Conservation (phyloP, 2,797 vertebrate species). For the Cynodonichthys magdalenae region DNA sequence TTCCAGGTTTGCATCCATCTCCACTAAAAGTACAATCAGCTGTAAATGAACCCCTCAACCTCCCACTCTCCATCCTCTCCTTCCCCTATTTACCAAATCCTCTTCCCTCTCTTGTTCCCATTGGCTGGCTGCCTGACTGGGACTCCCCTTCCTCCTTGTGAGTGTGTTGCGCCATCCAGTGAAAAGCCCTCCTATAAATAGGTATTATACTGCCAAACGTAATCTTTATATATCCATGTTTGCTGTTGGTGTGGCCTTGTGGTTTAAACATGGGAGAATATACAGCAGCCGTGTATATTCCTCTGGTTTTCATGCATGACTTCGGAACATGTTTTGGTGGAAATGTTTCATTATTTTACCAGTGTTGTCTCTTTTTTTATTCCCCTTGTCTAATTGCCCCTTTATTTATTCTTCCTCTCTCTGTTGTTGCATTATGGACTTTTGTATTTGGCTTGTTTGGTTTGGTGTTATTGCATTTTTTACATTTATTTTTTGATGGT, state of each 20-base stretch:
- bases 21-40: slow-evolving; percentile 4
- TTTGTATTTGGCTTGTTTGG: slow-evolving; percentile 45
- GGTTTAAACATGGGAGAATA: slow-evolving; percentile 43
- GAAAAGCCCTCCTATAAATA: slow-evolving; percentile 81
- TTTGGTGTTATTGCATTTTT: slow-evolving; percentile 43
- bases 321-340: slow-evolving; percentile 43
- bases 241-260: slow-evolving; percentile 46
- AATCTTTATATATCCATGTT: slow-evolving; percentile 23
- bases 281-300: slow-evolving; percentile 52
- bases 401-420: neutral
- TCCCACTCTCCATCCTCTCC: slow-evolving; percentile 8
- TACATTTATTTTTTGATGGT: neutral
- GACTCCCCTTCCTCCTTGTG: slow-evolving; percentile 60
- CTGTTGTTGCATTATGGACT: slow-evolving; percentile 32
- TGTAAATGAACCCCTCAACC: neutral
- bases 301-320: slow-evolving; percentile 61
- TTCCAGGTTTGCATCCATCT: neutral
- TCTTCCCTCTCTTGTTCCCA: slow-evolving; percentile 81
- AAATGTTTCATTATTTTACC: slow-evolving; percentile 26
- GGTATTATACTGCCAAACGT: slow-evolving; percentile 73
- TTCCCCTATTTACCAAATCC: slow-evolving; percentile 62
- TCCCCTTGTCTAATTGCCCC: slow-evolving; percentile 1
- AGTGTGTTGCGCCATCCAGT: slow-evolving; percentile 78
- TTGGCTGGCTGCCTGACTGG: slow-evolving; percentile 73
- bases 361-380: slow-evolving; percentile 23